Conservation (phyloP, 2,113 vertebrate genomes). For the Toxotes chatareus region DNA sequence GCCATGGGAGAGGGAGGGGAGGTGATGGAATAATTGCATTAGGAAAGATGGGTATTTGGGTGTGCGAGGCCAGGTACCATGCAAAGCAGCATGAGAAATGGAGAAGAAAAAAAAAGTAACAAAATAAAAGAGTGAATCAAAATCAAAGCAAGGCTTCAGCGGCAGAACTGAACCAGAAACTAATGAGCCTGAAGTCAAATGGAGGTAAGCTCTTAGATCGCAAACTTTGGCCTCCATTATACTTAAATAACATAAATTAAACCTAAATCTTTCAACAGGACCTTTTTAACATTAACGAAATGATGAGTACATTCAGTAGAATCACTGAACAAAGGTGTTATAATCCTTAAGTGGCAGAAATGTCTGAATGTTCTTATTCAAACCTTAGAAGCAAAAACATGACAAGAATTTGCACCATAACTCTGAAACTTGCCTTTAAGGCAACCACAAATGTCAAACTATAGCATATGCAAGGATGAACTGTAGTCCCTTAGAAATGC, state of each 20-base stretch:
- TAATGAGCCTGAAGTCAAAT: slow-evolving; percentile 68
- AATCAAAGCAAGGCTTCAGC: slow-evolving; percentile 84
- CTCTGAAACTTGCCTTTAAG: neutral
- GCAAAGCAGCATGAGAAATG: slow-evolving; percentile 80
- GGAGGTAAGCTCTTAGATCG: slow-evolving; percentile 23
- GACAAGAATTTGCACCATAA: neutral
- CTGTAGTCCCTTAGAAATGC: neutral
- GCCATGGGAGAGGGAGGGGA: slow-evolving; percentile 43
- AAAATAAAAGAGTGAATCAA: slow-evolving; percentile 73
- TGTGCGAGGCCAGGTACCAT: slow-evolving; percentile 75
- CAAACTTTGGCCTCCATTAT: slow-evolving; percentile 21
- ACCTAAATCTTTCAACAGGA: neutral
- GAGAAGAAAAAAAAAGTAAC: slow-evolving; percentile 64
- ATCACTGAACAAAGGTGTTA: neutral
- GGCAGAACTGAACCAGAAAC: slow-evolving; percentile 80
- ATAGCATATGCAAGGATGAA: neutral
- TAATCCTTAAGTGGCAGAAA: neutral
- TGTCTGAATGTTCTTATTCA: neutral
- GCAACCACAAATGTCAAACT: neutral
- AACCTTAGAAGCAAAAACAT: neutral
- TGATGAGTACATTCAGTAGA: neutral
- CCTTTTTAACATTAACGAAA: neutral
- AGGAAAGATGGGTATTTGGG: slow-evolving; percentile 69
- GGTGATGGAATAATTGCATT: slow-evolving; percentile 69
- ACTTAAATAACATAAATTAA: slow-evolving; percentile 18